Conservation (phyloP, 2,888 invertebrate species). For the Platynereis dumerilii region DNA sequence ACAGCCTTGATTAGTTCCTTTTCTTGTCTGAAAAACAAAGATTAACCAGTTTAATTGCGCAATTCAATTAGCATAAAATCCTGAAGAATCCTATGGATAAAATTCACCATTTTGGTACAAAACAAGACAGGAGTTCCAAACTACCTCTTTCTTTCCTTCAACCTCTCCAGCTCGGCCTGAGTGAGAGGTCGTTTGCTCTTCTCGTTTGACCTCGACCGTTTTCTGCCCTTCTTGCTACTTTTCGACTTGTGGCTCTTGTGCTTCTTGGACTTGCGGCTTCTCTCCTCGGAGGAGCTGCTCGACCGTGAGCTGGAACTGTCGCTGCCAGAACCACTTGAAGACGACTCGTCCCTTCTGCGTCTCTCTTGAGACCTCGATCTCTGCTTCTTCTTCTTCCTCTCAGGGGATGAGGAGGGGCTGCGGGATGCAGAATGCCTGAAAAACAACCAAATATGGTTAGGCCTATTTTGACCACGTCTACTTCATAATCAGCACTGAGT, state of each 20-base stretch:
- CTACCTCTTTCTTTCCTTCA: not conserved
- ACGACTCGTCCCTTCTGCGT: not conserved
- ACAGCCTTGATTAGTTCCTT: constrained; percentile 74
- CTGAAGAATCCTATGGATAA: not conserved
- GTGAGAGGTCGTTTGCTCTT: not conserved
- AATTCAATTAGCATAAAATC: not conserved
- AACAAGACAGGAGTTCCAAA: too few species aligned
- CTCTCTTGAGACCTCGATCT: too few species aligned
- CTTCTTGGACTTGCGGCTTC: not conserved
- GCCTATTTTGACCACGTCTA: too few species aligned
- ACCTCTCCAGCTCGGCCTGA: constrained; percentile 1
- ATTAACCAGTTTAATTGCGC: not conserved
- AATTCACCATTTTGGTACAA: too few species aligned
- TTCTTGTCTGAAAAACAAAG: constrained; percentile 33
- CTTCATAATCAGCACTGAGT: too few species aligned
- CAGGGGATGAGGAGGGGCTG: not conserved
- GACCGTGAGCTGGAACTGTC: not conserved
- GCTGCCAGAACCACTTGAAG: not conserved
- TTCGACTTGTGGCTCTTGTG: constrained; percentile 17
- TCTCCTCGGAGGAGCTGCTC: not conserved
- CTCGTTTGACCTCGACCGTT: constrained; percentile 10
- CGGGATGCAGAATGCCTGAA: not conserved
- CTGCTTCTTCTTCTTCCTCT: not conserved
- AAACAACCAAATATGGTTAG: too few species aligned
- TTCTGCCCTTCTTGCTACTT: not conserved